Percentiles rank a stretch among this genome's conserved stretches.
Evolutionary conservation across 2,797 vertebrate species (phyloP).

Genomic region (Microcaecilia unicolor): DNA sequence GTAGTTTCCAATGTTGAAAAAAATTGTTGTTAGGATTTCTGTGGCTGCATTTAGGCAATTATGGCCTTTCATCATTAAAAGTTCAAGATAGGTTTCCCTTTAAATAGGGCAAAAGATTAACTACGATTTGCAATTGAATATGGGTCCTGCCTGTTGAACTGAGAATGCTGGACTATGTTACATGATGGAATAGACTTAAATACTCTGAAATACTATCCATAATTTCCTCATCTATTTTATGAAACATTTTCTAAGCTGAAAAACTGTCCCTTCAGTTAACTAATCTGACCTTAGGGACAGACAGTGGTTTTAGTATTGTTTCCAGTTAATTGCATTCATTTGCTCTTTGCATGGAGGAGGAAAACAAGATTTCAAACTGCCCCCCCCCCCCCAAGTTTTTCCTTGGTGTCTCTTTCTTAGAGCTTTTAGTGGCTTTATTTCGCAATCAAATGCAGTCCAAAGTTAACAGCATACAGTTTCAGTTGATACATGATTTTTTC

Average conservation of each 20-base stretch:
- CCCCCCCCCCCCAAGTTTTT: conserved; percentile 17
- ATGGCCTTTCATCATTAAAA: conserved; percentile 11
- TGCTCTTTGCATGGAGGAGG: conserved; percentile 16
- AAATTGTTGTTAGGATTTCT: neutral
- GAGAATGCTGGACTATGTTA: neutral
- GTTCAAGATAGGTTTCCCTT: conserved; percentile 5
- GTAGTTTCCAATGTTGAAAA: conserved; percentile 7
- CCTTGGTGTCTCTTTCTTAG: conserved; percentile 42
- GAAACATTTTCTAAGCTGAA: conserved; percentile 1
- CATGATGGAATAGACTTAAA: conserved; percentile 3
- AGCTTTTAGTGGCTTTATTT: conserved; percentile 49
- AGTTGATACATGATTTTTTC: conserved; percentile 8
- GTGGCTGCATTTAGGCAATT: conserved; percentile 3
- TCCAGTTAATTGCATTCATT: conserved; percentile 13
- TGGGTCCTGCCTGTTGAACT: conserved; percentile 2
- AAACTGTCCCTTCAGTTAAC: neutral
- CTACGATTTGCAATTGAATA: conserved; percentile 5
- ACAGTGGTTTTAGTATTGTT: conserved; percentile 20
- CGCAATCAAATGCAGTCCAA: conserved; percentile 37
- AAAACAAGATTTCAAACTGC: conserved; percentile 25
- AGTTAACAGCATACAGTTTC: conserved; percentile 40
- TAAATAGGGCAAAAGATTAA: conserved; percentile 9
- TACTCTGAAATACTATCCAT: neutral
- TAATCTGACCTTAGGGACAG: conserved; percentile 2
- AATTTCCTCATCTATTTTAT: neutral